Evolutionary conservation across 2,888 invertebrate species (phyloP), one percentile per base, ranked within the genome.

Genomic region (Coleophora flavipennella): DNA sequence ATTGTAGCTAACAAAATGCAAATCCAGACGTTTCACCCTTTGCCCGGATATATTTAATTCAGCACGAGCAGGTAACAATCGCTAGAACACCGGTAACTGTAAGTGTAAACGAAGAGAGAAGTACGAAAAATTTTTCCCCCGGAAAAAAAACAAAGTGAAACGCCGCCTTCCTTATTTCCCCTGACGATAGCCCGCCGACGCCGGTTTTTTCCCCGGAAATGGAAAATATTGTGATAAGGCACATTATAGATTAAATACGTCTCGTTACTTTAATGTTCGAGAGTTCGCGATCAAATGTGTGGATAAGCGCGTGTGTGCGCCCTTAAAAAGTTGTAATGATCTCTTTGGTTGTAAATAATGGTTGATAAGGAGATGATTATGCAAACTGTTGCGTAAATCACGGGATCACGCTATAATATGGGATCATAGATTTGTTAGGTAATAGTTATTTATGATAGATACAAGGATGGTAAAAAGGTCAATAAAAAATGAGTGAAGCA

Each of bases 151-250:
- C 78, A 80, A 81, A 79, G 76, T 76, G 78, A 81, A 84, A 84
- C 72, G 76, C 81, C 60, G 77, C 76, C 81, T 76, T 73, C 62
- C 80, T 81, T 84, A 85, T 85, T 84, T 85, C 85, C 85, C 85
- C 59, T 77, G 85, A 64, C 84, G 83, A 74, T 68, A 59, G 60
- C 69, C 69, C 61, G 56, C 50, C 69, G 68, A 64, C 75, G 65
- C 69, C 69, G 60, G 69, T 67, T 70, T 71, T 70, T 71, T 70
- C 62, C 70, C 69, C 64, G 83, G 80, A 83, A 85, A 83, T 84
- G 84, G 84, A 78, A 84, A 85, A 85, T 84, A 85, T 85, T 75
- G 83, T 80, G 83, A 85, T 85, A 85, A 85, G 83, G 70, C 67
- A 68, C 84, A 83, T 85, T 85, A 84, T 77, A 81, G 79, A 84